Percentiles rank a stretch among this genome's conserved stretches.
Evolutionary conservation across 2,113 vertebrate species (phyloP).

Genomic region (Muscicapa adusta): DNA sequence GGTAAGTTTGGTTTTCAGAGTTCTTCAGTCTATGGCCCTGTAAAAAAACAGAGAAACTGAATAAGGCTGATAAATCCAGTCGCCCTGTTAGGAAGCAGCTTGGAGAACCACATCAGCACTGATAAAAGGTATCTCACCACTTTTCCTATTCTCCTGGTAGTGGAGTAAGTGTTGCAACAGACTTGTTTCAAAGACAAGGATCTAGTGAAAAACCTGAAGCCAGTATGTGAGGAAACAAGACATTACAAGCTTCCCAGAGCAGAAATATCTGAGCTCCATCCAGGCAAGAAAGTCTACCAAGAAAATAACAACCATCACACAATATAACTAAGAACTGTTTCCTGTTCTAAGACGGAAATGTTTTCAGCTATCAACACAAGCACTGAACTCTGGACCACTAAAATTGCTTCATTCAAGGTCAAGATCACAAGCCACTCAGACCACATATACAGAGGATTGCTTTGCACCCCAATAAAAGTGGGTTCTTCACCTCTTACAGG

Average conservation of each 20-base stretch:
- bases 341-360: background rate
- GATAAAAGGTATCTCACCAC: background rate
- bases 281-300: background rate
- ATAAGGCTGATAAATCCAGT: background rate
- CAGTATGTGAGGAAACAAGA: background rate
- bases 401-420: background rate
- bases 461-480: background rate
- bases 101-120: background rate
- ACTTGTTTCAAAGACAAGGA: background rate
- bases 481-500: background rate
- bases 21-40: constrained; percentile 97
- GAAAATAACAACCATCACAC: background rate
- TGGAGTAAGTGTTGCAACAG: background rate
- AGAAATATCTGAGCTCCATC: background rate
- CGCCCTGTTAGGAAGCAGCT: background rate
- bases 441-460: background rate
- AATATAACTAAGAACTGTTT: background rate
- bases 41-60: background rate
- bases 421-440: background rate
- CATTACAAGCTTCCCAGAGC: background rate
- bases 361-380: background rate
- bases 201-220: background rate
- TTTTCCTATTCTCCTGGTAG: background rate
- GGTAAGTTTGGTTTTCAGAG: constrained; percentile 97
- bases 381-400: background rate